These are phyloP conservation scores for Paramisgurnus dabryanus DNA, from an alignment of 2,113 vertebrate genomes.

Conservation along the genomic window DNA sequence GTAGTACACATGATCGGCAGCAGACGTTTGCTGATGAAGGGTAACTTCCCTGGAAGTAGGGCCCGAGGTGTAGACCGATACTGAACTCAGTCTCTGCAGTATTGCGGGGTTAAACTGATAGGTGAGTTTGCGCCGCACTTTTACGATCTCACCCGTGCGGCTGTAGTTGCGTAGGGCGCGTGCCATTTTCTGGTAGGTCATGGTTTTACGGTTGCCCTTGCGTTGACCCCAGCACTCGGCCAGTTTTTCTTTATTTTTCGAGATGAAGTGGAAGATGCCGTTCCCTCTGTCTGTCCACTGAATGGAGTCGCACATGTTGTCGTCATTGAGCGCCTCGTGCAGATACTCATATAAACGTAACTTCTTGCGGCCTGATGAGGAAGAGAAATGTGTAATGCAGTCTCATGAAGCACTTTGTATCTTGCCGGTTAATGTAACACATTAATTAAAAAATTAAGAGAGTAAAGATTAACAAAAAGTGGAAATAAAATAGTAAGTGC, in stretches of 20 bases:
- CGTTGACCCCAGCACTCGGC: slow-evolving; percentile 94
- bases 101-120: slow-evolving; percentile 92
- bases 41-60: slow-evolving; percentile 69
- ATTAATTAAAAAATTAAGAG: too few species aligned
- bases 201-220: slow-evolving; percentile 95
- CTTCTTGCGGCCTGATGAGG: slow-evolving; percentile 84
- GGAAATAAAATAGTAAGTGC: too few species aligned
- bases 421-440: neutral
- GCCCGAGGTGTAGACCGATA: slow-evolving; percentile 51
- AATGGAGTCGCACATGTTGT: slow-evolving; percentile 90
- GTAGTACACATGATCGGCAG: slow-evolving; percentile 72
- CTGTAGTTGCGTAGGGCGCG: slow-evolving; percentile 94
- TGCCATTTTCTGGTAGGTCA: slow-evolving; percentile 99
- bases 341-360: slow-evolving; percentile 93
- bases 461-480: too few species aligned
- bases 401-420: neutral
- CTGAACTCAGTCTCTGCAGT: slow-evolving; percentile 81
- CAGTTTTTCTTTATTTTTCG: slow-evolving; percentile 96
- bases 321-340: slow-evolving; percentile 84
- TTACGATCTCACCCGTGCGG: slow-evolving; percentile 92
- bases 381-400: neutral
- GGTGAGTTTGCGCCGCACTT: slow-evolving; percentile 92
- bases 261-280: slow-evolving; percentile 94
- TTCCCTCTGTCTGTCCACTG: slow-evolving; percentile 90
- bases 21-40: slow-evolving; percentile 66